Evolutionary conservation across 1,140 invertebrate genomes (phyloP), one percentile per base, ranked within the genome.

Genomic region (Cydia fagiglandana): DNA sequence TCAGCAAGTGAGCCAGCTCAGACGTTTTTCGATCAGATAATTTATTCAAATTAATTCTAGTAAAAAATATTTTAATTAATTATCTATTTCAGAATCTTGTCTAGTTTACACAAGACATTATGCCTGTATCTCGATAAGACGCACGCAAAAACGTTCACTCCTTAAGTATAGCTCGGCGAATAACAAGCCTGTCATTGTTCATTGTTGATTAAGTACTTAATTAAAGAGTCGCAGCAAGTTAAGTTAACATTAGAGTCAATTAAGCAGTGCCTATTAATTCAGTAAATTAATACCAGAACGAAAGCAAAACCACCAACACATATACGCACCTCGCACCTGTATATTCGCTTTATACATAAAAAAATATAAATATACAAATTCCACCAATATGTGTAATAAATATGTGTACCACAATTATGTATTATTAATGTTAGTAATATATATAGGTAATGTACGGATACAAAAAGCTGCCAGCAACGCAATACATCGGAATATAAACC

Each of bases 61-160:
- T 34, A 68, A 68, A 70, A 70, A 70, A 38, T 70, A 17, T 70
- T 70, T 38, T 47, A 50, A 73, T 73, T 2, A 24, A 53, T 73
- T 50, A 47, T 50, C n/a, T 73, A 24, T 73, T 50, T 3, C 15
- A 45, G 34, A 15, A 73, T 73, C 28, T 53, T n/a, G 38, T n/a
- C 68, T 73, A 20, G 20, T 74, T 50, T 53, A 74, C 45, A 13
- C 30, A 74, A 68, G 28, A 56, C 66, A 70, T 70, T 70, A 70
- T 38, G 15, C 28, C 12, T 66, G 13, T 68, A 41, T 70, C 66
- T 70, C 34, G 66, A 41, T 70, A 70, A 70, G 34, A 30, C 7
- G 30, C 66, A 70, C 66, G 30, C 20, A 61, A 61, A 53, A 61
- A 61, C 56, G n/a, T 61, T 61, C 20, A 61, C 56, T 61, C 20